Percentiles rank a stretch among this genome's conserved stretches.
These are phyloP conservation scores for Monodelphis domestica DNA, from an alignment of 2,797 vertebrate genomes.

Conservation along the genomic window DNA sequence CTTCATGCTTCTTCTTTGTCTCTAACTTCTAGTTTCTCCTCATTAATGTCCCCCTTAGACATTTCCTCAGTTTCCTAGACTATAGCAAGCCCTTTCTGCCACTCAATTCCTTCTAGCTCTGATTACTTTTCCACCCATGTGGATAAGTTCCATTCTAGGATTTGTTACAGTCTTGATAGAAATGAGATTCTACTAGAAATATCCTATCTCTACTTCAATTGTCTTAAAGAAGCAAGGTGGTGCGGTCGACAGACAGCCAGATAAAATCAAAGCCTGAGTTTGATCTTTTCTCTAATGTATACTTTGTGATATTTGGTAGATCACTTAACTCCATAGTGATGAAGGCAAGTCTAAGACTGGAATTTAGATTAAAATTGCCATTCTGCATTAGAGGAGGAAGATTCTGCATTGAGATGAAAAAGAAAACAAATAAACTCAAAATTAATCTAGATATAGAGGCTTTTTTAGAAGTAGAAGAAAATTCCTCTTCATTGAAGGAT, in stretches of 20 bases:
- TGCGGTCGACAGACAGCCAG: background rate
- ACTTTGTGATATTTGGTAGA: background rate
- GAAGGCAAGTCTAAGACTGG: background rate
- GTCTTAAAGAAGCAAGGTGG: too few species aligned
- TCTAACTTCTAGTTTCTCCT: background rate
- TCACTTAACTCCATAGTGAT: background rate
- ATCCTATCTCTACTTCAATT: accelerated
- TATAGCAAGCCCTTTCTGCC: background rate
- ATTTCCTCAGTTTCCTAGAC: background rate
- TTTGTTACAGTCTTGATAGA: background rate
- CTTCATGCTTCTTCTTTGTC: background rate
- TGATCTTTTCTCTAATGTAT: background rate
- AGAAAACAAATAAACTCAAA: background rate
- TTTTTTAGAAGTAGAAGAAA: background rate
- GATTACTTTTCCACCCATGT: background rate
- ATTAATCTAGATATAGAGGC: background rate
- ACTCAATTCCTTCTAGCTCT: background rate
- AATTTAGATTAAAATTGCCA: background rate
- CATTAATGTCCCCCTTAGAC: too few species aligned
- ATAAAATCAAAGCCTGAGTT: background rate
- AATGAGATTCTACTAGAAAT: background rate
- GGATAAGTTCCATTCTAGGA: background rate
- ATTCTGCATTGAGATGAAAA: background rate
- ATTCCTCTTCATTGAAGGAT: background rate
- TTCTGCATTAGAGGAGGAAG: background rate